phyloP scores from a whole-genome alignment of 2,888 invertebrate species.

The Zelleria hepariella region DNA sequence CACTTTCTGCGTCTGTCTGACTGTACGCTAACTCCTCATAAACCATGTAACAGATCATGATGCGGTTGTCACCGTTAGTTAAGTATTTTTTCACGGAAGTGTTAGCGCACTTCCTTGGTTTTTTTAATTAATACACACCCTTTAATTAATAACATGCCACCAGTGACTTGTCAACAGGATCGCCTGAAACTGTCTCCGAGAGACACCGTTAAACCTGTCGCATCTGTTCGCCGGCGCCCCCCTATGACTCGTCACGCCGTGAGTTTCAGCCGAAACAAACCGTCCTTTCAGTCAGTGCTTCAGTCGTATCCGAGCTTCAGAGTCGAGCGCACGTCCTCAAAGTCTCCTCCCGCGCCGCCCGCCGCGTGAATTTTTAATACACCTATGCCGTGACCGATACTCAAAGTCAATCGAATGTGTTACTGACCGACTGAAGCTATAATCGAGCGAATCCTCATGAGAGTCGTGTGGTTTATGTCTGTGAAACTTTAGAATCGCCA shows the following conservation, averaged over 20 bases:
- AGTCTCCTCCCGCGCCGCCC: not conserved
- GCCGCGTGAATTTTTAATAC: not conserved
- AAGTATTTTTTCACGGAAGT: too few relatives aligned
- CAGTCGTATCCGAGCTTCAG: not conserved
- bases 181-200: not conserved
- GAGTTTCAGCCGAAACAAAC: not conserved
- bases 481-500: not conserved
- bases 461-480: not conserved
- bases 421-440: not conserved
- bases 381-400: not conserved
- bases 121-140: too few relatives aligned
- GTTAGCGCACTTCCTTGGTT: too few relatives aligned
- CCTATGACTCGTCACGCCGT: not conserved
- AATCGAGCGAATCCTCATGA: not conserved
- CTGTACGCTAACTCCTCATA: too few relatives aligned
- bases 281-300: not conserved
- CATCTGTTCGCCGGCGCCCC: not conserved
- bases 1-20: too few relatives aligned
- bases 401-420: not conserved
- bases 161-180: not conserved
- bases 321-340: not conserved
- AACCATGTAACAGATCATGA: too few relatives aligned
- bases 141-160: too few relatives aligned
- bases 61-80: too few relatives aligned
- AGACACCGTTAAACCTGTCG: not conserved